phyloP scores from a whole-genome alignment of 1,140 invertebrate genomes.

The Platyscapa corneri region DNA sequence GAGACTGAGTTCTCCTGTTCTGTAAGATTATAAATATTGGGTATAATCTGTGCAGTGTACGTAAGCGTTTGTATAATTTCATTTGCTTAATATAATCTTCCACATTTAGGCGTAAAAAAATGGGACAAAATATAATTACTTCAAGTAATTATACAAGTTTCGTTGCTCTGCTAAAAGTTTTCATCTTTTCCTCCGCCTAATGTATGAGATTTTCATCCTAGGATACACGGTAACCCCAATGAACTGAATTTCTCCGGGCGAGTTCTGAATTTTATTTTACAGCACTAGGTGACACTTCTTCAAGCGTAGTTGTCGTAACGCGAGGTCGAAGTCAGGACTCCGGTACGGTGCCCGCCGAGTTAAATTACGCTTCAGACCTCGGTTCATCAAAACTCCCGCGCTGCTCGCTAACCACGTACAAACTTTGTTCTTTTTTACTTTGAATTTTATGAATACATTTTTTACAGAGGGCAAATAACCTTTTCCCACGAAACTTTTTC shows the following conservation, averaged over 20 bases:
- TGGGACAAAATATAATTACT: not conserved
- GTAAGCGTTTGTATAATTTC: too few species aligned
- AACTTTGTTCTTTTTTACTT: constrained; percentile 11
- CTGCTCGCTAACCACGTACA: not conserved
- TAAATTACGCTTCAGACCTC: constrained; percentile 1
- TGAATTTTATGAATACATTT: constrained; percentile 7
- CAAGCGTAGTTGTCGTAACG: not conserved
- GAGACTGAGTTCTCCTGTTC: too few species aligned
- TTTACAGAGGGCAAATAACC: not conserved
- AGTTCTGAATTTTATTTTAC: constrained; percentile 7
- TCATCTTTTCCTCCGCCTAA: not conserved
- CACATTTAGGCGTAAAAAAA: not conserved
- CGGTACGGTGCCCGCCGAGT: not conserved
- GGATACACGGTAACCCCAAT: not conserved
- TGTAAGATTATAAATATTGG: too few species aligned
- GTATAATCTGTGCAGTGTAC: too few species aligned
- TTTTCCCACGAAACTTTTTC: not conserved
- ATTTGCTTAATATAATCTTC: too few species aligned
- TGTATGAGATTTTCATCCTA: not conserved
- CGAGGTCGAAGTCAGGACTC: not conserved
- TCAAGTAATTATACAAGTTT: not conserved
- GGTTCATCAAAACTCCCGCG: constrained; percentile 11
- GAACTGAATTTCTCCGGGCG: not conserved
- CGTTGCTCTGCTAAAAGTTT: not conserved
- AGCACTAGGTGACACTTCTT: not conserved